A percentile compares a stretch with the other conserved stretches of the same genome.
phyloP scores from a whole-genome alignment of 2,113 vertebrate species.

The Antidorcas marsupialis region DNA sequence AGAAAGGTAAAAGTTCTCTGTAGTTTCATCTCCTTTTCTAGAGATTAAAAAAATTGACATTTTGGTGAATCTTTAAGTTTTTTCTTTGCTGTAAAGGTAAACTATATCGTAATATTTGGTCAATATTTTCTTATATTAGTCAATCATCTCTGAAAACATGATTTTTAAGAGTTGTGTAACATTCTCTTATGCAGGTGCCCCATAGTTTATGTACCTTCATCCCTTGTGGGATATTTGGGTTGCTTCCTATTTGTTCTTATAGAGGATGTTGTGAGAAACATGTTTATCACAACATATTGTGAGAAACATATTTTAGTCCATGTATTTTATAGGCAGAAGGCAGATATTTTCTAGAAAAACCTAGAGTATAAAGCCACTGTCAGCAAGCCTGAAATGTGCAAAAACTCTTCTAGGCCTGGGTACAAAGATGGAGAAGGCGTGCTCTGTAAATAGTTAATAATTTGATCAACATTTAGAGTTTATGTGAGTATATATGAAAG shows the following conservation, averaged over 20 bases:
- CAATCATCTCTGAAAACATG: not conserved
- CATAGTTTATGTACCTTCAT: not conserved
- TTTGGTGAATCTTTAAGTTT: slow-evolving; percentile 5
- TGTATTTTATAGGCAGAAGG: not conserved
- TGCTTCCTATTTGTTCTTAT: not conserved
- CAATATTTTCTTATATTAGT: not conserved
- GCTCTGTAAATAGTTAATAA: not conserved
- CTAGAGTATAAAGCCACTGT: not conserved
- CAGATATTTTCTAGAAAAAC: not conserved
- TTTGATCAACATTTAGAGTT: not conserved
- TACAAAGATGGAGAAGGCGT: not conserved
- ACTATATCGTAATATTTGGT: not conserved
- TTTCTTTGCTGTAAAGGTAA: not conserved
- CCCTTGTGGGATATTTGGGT: not conserved
- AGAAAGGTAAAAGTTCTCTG: not conserved
- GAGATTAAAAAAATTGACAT: not conserved
- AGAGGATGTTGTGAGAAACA: not conserved
- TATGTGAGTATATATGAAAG: not conserved
- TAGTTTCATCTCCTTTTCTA: not conserved
- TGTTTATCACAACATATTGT: not conserved
- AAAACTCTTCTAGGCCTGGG: not conserved
- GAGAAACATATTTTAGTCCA: not conserved
- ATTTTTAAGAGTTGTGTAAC: not conserved
- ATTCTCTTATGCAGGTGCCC: not conserved
- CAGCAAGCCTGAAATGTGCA: not conserved